Base-by-base conservation (phyloP, 1,140 invertebrate species). In the Carposina sasakii region DNA sequence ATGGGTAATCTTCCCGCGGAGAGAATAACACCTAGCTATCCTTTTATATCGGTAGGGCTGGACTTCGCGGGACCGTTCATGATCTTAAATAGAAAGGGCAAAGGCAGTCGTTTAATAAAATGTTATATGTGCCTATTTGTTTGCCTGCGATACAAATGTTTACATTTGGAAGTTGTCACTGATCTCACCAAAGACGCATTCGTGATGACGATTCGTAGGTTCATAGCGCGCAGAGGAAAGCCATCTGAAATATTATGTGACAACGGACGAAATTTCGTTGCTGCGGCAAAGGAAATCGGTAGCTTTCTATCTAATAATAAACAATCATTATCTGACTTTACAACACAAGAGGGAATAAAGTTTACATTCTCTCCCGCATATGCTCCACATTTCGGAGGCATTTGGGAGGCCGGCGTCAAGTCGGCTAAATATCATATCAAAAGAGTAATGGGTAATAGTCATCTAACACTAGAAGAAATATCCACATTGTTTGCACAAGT, bases 41-140 rank as follows among this genome's bases (percentile, higher is more conserved):
- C n/a, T n/a, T n/a, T n/a, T n/a, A n/a, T n/a, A n/a, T n/a, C n/a
- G n/a, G n/a, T n/a, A n/a, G n/a, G n/a, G n/a, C n/a, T n/a, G n/a
- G n/a, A n/a, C n/a, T n/a, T n/a, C n/a, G n/a, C n/a, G n/a, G n/a
- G n/a, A n/a, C n/a, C n/a, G n/a, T n/a, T n/a, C n/a, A n/a, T n/a
- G n/a, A n/a, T n/a, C n/a, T n/a, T n/a, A n/a, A n/a, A n/a, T n/a
- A n/a, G n/a, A n/a, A n/a, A n/a, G n/a, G n/a, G n/a, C n/a, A n/a
- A n/a, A n/a, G n/a, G n/a, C n/a, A n/a, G n/a, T n/a, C n/a, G n/a
- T n/a, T n/a, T n/a, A n/a, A n/a, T n/a, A n/a, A n/a, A n/a, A n/a
- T n/a, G n/a, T n/a, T 51, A 67, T 31, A 24, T 61, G 19, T 63
- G 60, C 40, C 15, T 67, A 21, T 67, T 67, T 48, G 48, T 67